Conservation (phyloP, 1,140 invertebrate species). For the Protaetia brevitarsis region DNA sequence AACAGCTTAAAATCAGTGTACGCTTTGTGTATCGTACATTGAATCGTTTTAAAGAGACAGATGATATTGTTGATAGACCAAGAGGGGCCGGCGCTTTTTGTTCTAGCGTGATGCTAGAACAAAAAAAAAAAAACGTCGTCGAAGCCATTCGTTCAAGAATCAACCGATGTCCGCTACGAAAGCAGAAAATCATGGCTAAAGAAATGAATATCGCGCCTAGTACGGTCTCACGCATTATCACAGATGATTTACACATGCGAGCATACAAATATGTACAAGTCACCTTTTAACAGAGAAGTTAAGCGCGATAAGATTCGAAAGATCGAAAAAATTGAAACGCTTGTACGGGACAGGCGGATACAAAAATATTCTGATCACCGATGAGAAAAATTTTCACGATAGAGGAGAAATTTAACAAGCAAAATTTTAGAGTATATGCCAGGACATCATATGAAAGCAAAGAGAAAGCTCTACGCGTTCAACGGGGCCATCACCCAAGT, state of each 20-base stretch:
- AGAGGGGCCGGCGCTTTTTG: not conserved
- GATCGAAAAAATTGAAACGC: not conserved
- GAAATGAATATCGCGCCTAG: no score
- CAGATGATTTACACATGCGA: not conserved
- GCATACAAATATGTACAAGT: not conserved
- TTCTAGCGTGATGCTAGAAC: not conserved
- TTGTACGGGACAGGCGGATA: not conserved
- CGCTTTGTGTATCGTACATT: not conserved
- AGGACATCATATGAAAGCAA: not conserved
- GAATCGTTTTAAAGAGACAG: not conserved
- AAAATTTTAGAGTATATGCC: not conserved
- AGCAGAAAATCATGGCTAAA: not conserved
- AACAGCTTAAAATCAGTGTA: not conserved
- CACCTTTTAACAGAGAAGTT: not conserved
- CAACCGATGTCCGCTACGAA: not conserved
- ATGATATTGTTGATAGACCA: not conserved
- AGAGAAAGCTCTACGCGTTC: not conserved
- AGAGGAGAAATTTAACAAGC: not conserved
- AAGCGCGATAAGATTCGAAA: not conserved
- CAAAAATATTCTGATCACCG: not conserved
- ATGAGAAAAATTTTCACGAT: no score
- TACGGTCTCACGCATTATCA: not conserved
- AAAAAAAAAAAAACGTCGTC: not conserved
- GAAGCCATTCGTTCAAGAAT: not conserved
- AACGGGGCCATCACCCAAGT: not conserved